Base-by-base conservation (phyloP, 37 sponge, comb jelly and placozoan genomes). In the Cladorhizidae sp. region DNA sequence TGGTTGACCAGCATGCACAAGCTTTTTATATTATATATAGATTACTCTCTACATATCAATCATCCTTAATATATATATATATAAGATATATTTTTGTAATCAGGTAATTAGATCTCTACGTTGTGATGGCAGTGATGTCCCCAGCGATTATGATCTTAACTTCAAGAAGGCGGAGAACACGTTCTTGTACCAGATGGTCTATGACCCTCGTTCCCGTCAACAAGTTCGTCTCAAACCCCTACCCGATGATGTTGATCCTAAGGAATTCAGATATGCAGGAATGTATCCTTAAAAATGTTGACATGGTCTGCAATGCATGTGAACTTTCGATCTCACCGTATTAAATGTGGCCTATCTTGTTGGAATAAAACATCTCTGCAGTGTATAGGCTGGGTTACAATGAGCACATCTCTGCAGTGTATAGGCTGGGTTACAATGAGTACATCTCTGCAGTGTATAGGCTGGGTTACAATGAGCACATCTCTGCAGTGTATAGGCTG, bases 151-250 rank as follows among this genome's bases (percentile, higher is more conserved):
- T 70, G 85, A 82, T 32, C 79, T 76, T 7, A 57, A 79, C 14
- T 97, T 94, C 79, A 39, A 45, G 43, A 81, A 68, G 63, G 97
- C 97, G 0, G 95, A 97, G 35, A 41, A 84, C 35, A 92, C 97
- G 23, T 97, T 97, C 62, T 82, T 91, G 56, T 94, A 89, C 56
- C 97, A 97, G 83, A 28, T 94, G 40, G 97, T 97, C 73, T 97
- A 89, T 75, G 92, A 97, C 49, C 94, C 97, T 40, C 83, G 83
- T 29, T 67, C 88, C 0, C 85, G 94, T 81, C 52, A 32, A 40
- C 92, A 88, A 67, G 85, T 87, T 2, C 70, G 73, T 38, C 86
- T 97, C 52, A 91, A 79, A 45, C 74, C 76, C 21, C 76, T 89
- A 0, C 95, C 97, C 7, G 76, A 74, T 56, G 90, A 85, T 50